phyloP scores from a whole-genome alignment of 2,113 vertebrate genomes.

The Prolemur simus region DNA sequence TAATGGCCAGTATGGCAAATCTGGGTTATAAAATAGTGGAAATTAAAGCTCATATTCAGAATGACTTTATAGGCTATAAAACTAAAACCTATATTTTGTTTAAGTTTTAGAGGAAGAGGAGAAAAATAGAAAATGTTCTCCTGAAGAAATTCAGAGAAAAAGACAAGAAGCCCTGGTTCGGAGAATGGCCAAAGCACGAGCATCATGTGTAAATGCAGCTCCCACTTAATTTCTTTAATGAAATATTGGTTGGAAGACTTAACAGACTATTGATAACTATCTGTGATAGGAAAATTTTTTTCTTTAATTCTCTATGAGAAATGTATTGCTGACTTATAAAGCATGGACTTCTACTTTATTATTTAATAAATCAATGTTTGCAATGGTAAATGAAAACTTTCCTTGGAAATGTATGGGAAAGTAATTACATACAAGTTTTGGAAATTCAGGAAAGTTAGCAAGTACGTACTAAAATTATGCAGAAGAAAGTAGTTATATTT shows the following conservation, averaged over 20 bases:
- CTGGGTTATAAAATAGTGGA: neutral
- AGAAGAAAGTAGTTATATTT: constrained; percentile 6
- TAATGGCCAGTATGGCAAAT: neutral
- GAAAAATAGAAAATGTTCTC: constrained; percentile 87
- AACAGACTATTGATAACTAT: constrained; percentile 51
- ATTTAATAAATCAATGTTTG: constrained; percentile 76
- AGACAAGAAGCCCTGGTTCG: constrained; percentile 93
- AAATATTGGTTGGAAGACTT: neutral
- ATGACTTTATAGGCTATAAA: neutral
- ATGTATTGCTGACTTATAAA: constrained; percentile 63
- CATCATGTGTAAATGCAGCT: constrained; percentile 75
- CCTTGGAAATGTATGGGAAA: constrained; percentile 48
- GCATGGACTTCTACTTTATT: constrained; percentile 70
- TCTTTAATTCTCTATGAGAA: constrained; percentile 80
- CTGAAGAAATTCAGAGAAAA: constrained; percentile 94
- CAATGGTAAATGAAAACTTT: constrained; percentile 60
- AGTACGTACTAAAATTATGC: constrained; percentile 33
- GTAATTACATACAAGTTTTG: constrained; percentile 37
- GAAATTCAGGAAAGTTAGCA: constrained; percentile 31
- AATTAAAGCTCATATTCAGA: neutral
- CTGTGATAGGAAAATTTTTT: constrained; percentile 62
- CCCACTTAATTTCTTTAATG: constrained; percentile 60
- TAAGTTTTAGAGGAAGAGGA: constrained; percentile 86
- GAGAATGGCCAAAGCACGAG: constrained; percentile 87
- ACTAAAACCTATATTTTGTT: constrained; percentile 45